Evolutionary conservation across 2,797 vertebrate species (phyloP).

Genomic region (Melopsittacus undulatus): DNA sequence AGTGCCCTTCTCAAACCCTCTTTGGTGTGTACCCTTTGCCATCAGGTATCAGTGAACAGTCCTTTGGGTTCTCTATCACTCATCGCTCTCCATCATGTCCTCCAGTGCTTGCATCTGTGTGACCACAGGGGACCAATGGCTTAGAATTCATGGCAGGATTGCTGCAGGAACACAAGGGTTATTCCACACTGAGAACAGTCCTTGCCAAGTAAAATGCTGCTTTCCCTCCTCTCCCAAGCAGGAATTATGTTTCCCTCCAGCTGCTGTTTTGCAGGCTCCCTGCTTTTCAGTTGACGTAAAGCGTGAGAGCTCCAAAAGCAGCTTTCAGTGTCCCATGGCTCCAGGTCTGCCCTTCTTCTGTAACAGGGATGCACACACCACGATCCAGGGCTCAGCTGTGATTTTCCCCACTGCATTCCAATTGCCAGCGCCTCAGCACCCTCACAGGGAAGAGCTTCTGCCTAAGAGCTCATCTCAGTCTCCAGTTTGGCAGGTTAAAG

Average conservation of each 20-base stretch:
- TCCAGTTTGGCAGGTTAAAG: neutral
- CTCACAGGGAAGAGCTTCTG: neutral
- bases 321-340: neutral
- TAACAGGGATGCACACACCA: neutral
- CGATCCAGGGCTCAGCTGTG: neutral
- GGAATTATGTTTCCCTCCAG: neutral
- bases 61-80: neutral
- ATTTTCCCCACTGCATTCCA: neutral
- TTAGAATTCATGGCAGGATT: neutral
- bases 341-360: neutral
- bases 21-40: neutral
- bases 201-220: neutral
- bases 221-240: neutral
- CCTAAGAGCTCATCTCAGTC: neutral
- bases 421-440: neutral
- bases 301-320: neutral
- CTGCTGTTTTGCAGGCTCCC: neutral
- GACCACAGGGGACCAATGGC: neutral
- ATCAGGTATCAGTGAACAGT: neutral
- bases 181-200: neutral
- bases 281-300: neutral
- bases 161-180: neutral
- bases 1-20: neutral
- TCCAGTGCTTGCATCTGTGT: neutral
- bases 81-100: no score